phyloP scores from a whole-genome alignment of 2,113 vertebrate species.

The Synodontis membranacea region DNA sequence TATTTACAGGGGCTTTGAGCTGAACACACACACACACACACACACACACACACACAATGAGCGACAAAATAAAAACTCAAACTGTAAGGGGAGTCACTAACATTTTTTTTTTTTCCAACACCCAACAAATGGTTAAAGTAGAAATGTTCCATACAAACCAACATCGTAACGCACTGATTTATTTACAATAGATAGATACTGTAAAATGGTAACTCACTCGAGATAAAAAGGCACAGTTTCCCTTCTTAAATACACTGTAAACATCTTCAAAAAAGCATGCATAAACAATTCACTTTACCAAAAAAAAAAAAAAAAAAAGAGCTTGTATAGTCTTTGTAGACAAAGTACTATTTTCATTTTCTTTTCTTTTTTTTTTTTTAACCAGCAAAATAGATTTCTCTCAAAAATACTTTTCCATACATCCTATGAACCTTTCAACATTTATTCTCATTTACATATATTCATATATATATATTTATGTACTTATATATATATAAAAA shows the following conservation, averaged over 20 bases:
- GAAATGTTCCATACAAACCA: slow-evolving; percentile 84
- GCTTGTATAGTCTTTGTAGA: slow-evolving; percentile 84
- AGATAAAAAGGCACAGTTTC: slow-evolving; percentile 99
- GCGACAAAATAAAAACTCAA: slow-evolving; percentile 53
- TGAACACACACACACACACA: slow-evolving; percentile 58
- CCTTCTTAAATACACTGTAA: slow-evolving; percentile 99
- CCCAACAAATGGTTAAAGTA: slow-evolving; percentile 72
- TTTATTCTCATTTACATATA: slow-evolving; percentile 76
- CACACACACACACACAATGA: slow-evolving; percentile 58
- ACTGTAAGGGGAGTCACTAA: slow-evolving; percentile 29
- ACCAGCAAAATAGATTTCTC: slow-evolving; percentile 99
- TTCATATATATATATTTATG: slow-evolving; percentile 71
- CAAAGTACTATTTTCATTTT: slow-evolving; percentile 99
- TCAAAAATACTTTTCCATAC: slow-evolving; percentile 99
- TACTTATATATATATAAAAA: slow-evolving; percentile 63
- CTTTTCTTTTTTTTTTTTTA: slow-evolving; percentile 62
- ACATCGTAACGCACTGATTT: slow-evolving; percentile 83
- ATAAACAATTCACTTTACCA: slow-evolving; percentile 98
- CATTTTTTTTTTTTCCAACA: slow-evolving; percentile 15
- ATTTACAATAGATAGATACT: slow-evolving; percentile 98
- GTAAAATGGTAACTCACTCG: slow-evolving; percentile 91
- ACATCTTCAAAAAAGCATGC: slow-evolving; percentile 98
- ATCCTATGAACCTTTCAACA: slow-evolving; percentile 93
- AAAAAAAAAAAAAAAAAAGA: slow-evolving; percentile 78
- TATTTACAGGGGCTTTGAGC: slow-evolving; percentile 36